Conservation (phyloP, 2,888 invertebrate genomes). For the Eupeodes luniger region DNA sequence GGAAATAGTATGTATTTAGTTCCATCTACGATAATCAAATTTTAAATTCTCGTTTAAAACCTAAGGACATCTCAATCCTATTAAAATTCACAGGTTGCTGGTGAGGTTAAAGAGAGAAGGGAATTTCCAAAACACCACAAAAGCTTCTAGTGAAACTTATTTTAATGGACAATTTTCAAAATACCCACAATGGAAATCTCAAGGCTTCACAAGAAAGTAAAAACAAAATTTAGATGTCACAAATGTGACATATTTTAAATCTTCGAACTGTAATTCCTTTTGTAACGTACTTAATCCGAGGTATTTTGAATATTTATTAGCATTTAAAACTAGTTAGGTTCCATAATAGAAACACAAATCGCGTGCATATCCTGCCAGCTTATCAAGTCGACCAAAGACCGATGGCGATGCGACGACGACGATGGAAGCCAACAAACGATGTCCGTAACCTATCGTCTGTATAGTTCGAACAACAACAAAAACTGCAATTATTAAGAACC, state of each 20-base stretch:
- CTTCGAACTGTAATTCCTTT: neutral
- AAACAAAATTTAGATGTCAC: neutral
- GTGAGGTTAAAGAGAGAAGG: too few relatives aligned
- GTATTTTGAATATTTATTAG: slow-evolving; percentile 32
- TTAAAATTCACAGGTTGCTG: too few relatives aligned
- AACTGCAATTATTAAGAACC: slow-evolving; percentile 37
- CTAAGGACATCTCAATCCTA: too few relatives aligned
- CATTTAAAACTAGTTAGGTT: slow-evolving; percentile 40
- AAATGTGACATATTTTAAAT: neutral
- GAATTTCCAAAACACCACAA: too few relatives aligned
- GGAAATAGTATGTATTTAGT: too few relatives aligned
- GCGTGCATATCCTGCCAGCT: slow-evolving; percentile 34
- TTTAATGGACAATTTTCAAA: too few relatives aligned
- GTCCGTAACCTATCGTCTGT: neutral
- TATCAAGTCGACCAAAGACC: slow-evolving; percentile 22
- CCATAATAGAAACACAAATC: slow-evolving; percentile 18
- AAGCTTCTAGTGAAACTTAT: too few relatives aligned
- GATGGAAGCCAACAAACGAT: neutral
- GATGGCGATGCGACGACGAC: neutral
- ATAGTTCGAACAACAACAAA: slow-evolving; percentile 15
- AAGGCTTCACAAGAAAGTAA: too few relatives aligned
- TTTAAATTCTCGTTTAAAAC: too few relatives aligned
- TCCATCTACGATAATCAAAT: too few relatives aligned
- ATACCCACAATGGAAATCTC: too few relatives aligned
- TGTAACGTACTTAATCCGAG: slow-evolving; percentile 2